A percentile compares a stretch with the other conserved stretches of the same genome.
These are phyloP conservation scores for Dendrocopos noguchii DNA, from an alignment of 2,113 vertebrate genomes.

Conservation along the genomic window DNA sequence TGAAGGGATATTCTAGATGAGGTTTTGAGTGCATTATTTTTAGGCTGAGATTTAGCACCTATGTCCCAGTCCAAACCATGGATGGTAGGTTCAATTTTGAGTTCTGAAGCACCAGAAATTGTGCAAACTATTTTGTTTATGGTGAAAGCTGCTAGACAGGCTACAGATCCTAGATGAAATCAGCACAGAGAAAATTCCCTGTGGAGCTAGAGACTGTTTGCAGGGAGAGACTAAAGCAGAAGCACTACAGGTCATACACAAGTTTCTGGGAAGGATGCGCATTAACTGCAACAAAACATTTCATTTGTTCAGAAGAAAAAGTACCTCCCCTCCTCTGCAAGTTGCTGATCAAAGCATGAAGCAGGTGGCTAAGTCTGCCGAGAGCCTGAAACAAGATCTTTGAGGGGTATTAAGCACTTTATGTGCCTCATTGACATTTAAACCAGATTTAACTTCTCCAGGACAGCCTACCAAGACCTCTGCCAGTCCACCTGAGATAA, in stretches of 20 bases:
- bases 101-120: background rate
- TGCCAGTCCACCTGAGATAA: background rate
- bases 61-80: background rate
- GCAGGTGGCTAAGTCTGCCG: background rate
- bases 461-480: background rate
- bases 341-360: background rate
- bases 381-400: background rate
- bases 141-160: background rate
- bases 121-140: background rate
- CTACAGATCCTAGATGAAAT: background rate
- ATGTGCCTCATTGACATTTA: background rate
- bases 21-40: background rate
- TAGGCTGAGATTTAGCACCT: background rate
- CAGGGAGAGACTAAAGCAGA: background rate
- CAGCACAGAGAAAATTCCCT: background rate
- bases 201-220: background rate
- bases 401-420: background rate
- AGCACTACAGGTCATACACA: background rate
- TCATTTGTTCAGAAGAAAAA: background rate
- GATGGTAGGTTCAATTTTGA: background rate
- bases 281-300: background rate
- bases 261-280: background rate
- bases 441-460: background rate
- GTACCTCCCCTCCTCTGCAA: background rate
- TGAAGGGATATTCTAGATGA: background rate